Percentiles rank a stretch among this genome's conserved stretches.
phyloP scores from a whole-genome alignment of 1,140 invertebrate species.

The Trichogramma pretiosum region DNA sequence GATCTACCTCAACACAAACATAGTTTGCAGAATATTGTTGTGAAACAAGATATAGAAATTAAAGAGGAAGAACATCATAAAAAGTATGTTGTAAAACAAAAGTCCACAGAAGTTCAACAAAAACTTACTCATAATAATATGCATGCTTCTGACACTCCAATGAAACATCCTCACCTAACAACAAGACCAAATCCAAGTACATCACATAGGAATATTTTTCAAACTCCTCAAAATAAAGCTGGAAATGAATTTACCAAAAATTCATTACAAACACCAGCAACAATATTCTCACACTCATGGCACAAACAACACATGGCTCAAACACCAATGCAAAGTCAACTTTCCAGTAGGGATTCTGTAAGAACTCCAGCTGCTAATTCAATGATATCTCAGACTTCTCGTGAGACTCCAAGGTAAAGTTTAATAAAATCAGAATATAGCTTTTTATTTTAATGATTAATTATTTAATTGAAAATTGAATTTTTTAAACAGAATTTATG shows the following conservation, averaged over 20 bases:
- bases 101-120: constrained; percentile 6
- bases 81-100: constrained; percentile 1
- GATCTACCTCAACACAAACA: no score
- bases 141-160: constrained; percentile 35
- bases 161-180: constrained; percentile 28
- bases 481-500: constrained; percentile 1
- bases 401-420: constrained; percentile 28
- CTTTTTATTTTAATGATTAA: constrained; percentile 4
- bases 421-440: constrained; percentile 6
- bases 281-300: constrained; percentile 28
- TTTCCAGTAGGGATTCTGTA: constrained; percentile 10
- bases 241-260: constrained; percentile 17
- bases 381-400: constrained; percentile 17
- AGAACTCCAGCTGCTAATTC: constrained; percentile 24
- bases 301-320: constrained; percentile 24
- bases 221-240: constrained; percentile 31
- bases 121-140: no score
- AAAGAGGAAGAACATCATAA: background rate
- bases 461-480: background rate
- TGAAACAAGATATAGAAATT: background rate
- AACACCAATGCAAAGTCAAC: constrained; percentile 26
- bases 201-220: constrained; percentile 35
- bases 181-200: constrained; percentile 27
- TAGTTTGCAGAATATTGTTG: no score
- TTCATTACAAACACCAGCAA: constrained; percentile 29